Conservation (phyloP, 2,888 invertebrate genomes). For the Glomeris marginata region DNA sequence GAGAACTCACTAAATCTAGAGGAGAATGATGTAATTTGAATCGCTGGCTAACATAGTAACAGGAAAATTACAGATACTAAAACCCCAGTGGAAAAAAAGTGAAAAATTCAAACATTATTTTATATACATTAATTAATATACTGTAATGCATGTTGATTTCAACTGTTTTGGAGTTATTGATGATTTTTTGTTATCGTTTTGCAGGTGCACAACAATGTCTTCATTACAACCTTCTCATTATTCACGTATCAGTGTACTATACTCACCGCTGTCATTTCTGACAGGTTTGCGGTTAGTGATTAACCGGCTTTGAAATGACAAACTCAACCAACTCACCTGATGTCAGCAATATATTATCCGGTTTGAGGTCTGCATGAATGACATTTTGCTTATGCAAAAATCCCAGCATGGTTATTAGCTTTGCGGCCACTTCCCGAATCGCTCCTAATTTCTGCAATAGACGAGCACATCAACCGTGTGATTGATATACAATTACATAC, state of each 20-base stretch:
- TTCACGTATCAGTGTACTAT: too few relatives aligned
- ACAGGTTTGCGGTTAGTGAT: background rate
- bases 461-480: background rate
- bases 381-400: conserved; percentile 11
- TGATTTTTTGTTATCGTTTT: too few relatives aligned
- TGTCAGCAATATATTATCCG: conserved; percentile 11
- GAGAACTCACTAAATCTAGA: background rate
- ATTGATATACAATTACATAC: background rate
- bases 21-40: background rate
- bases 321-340: background rate
- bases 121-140: too few relatives aligned
- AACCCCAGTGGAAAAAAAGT: conserved; percentile 1
- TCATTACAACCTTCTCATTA: too few relatives aligned
- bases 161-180: too few relatives aligned
- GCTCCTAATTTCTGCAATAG: conserved; percentile 9
- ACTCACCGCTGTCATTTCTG: too few relatives aligned
- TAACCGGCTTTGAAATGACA: background rate
- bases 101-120: background rate
- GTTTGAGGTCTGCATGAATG: conserved; percentile 14
- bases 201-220: too few relatives aligned
- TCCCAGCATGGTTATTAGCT: conserved; percentile 7
- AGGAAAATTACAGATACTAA: too few relatives aligned
- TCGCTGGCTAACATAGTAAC: too few relatives aligned
- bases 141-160: too few relatives aligned
- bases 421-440: conserved; percentile 7